These are phyloP conservation scores for Agriotes lineatus DNA, from an alignment of 2,888 invertebrate species.

Conservation along the genomic window DNA sequence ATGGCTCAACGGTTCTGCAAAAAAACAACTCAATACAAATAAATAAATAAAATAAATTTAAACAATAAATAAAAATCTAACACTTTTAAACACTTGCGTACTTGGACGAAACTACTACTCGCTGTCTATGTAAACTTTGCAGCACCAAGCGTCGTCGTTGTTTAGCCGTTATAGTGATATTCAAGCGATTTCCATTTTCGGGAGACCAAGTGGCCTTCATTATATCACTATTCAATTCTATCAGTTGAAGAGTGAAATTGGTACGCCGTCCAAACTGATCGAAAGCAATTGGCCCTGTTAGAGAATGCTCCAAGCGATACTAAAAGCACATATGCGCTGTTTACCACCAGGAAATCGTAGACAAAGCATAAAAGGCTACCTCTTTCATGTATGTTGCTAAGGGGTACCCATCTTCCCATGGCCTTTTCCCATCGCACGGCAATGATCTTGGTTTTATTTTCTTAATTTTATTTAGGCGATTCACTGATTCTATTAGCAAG, in stretches of 20 bases:
- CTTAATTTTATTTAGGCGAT: conserved; percentile 48
- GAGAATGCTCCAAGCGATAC: conserved; percentile 59
- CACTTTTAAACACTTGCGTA: conserved; percentile 37
- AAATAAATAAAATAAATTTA: background rate
- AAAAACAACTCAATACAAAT: too few relatives aligned
- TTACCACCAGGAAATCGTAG: too few relatives aligned
- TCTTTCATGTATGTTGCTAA: conserved; percentile 76
- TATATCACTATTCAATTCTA: conserved; percentile 71
- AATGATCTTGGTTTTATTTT: conserved; percentile 47
- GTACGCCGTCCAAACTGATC: conserved; percentile 76
- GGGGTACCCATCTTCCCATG: conserved; percentile 73
- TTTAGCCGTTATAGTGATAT: conserved; percentile 48
- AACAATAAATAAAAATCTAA: background rate
- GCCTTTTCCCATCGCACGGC: conserved; percentile 55
- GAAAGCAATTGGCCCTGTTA: conserved; percentile 77
- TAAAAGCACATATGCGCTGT: too few relatives aligned
- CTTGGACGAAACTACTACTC: conserved; percentile 67
- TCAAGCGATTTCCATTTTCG: conserved; percentile 29
- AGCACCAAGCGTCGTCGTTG: conserved; percentile 65
- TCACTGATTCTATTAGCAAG: conserved; percentile 58
- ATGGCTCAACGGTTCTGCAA: conserved; percentile 72
- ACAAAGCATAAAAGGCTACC: conserved; percentile 67
- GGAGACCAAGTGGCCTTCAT: conserved; percentile 68
- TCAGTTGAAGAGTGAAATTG: conserved; percentile 74
- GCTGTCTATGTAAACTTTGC: conserved; percentile 68